These are phyloP conservation scores for Silurus aristotelis DNA, from an alignment of 2,797 vertebrate species.

Conservation along the genomic window DNA sequence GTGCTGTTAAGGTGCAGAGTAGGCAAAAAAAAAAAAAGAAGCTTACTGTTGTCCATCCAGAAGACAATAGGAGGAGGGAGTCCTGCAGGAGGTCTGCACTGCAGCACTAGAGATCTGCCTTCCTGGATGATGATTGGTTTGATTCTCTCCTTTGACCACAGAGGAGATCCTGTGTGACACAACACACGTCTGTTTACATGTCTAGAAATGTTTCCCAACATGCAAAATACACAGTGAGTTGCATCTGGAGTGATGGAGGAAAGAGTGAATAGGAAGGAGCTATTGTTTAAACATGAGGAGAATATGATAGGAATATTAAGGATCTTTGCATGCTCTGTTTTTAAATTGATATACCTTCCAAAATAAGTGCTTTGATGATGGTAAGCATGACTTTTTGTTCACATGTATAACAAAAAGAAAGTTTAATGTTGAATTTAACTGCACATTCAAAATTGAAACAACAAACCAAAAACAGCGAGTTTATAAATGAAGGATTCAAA, in stretches of 20 bases:
- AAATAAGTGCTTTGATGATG: conserved; percentile 64
- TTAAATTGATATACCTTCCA: conserved; percentile 67
- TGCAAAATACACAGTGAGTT: background rate
- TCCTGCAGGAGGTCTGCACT: conserved; percentile 89
- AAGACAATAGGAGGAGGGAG: conserved; percentile 94
- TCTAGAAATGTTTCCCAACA: background rate
- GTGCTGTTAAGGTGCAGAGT: background rate
- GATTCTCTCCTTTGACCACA: conserved; percentile 96
- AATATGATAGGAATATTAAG: conserved; percentile 31
- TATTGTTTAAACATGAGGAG: conserved; percentile 52
- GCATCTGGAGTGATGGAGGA: conserved; percentile 14
- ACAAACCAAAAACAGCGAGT: background rate
- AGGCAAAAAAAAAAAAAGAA: background rate
- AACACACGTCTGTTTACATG: conserved; percentile 4
- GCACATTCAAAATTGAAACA: background rate
- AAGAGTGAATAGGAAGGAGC: conserved; percentile 28
- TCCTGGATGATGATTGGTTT: conserved; percentile 82
- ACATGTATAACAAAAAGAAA: conserved; percentile 30
- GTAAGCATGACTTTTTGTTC: conserved; percentile 63
- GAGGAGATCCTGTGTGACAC: conserved; percentile 82
- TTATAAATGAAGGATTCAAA: conserved; percentile 15
- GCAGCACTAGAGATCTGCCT: conserved; percentile 85
- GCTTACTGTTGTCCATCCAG: conserved; percentile 99
- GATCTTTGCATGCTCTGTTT: conserved; percentile 54
- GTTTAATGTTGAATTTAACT: conserved; percentile 11